Base-by-base conservation (phyloP, 2,797 vertebrate genomes). In the Eidolon dupreanum region DNA sequence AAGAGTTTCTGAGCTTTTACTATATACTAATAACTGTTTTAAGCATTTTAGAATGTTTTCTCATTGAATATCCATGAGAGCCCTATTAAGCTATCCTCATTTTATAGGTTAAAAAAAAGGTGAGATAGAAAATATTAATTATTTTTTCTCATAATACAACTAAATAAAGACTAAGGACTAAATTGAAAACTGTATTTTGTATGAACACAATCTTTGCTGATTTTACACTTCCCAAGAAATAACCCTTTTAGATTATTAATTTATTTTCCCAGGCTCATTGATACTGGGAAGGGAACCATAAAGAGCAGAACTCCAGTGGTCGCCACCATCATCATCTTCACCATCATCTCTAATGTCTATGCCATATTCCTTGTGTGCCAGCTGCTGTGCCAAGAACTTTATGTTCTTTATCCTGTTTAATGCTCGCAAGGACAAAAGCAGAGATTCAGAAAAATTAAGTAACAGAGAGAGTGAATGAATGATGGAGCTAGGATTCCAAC, bases 131-230 rank as follows among this genome's bases (percentile, higher is more conserved):
- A 88, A 91, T 90, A 68, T 24, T 74, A 46, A 61, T 24, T 74
- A 46, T 68, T 71, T 91, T 91, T 90, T 89, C 59, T 86, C 38
- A 59, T 36, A n/a, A 81, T 59, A 92, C 20, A 93, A 75, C 33
- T 66, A 84, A 83, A 86, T 78, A 24, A 83, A 96, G 81, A 65
- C 61, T 94, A 73, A 86, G 90, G 78, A 53, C 24, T 36, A 71
- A 78, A 78, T 70, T 41, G 59, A 75, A 81, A 89, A 71, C 13
- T 74, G 24, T n/a, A 24, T 31, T 90, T 84, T 65, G 19, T 81
- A 68, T 55, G 61, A 77, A 93, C 43, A 84, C 12, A 73, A 49
- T 71, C 24, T 93, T 95, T 79, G 70, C 65, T 88, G 31, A 86
- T 86, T 65, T 33, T 26, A 75, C 17, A 74, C 19, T 83, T 95